These are phyloP conservation scores for Anniella stebbinsi DNA, from an alignment of 2,797 vertebrate species.

Conservation along the genomic window DNA sequence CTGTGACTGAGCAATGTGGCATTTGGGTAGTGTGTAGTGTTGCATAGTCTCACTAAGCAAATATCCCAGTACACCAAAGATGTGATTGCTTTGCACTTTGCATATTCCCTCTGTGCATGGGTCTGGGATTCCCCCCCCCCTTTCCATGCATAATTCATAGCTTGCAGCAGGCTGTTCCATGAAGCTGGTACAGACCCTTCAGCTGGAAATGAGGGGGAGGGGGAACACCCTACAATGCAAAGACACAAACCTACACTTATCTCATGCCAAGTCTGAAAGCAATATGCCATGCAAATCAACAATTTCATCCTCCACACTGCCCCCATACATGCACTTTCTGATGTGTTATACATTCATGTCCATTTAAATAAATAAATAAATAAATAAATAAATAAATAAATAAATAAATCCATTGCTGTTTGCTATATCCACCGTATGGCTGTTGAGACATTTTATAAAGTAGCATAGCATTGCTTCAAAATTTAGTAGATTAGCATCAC, in stretches of 20 bases:
- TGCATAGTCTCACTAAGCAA: slow-evolving; percentile 13
- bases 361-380: neutral
- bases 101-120: slow-evolving; percentile 60
- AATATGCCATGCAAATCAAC: neutral
- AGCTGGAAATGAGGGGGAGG: neutral
- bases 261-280: neutral
- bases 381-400: too few relatives aligned
- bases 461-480: neutral
- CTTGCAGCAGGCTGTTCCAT: slow-evolving; percentile 48
- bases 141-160: slow-evolving; percentile 70
- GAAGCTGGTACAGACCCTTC: slow-evolving; percentile 45
- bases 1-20: fast-evolving
- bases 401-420: too few relatives aligned
- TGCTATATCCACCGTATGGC: neutral
- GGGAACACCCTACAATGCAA: neutral
- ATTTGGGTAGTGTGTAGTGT: fast-evolving
- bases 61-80: slow-evolving; percentile 22
- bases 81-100: slow-evolving; percentile 57
- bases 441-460: neutral
- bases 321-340: neutral
- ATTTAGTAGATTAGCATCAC: neutral
- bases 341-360: neutral
- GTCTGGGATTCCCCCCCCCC: slow-evolving; percentile 53
- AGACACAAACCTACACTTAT: neutral
- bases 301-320: neutral